Conservation (phyloP, 2,888 invertebrate genomes). For the Erpobdella octoculata region DNA sequence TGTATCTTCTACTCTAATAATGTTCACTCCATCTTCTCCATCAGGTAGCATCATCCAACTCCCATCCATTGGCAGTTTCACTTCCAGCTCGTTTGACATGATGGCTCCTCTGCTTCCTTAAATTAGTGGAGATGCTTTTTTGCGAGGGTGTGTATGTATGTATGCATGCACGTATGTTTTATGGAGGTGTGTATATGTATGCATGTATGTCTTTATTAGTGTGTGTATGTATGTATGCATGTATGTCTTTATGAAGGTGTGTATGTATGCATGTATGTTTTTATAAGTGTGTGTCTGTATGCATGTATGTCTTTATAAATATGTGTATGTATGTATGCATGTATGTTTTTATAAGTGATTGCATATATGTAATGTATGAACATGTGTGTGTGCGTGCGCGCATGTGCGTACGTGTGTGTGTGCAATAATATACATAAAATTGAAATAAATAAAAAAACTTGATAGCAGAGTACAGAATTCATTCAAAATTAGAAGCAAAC, state of each 20-base stretch:
- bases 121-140: no score
- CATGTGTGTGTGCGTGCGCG: background rate
- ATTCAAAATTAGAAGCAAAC: no score
- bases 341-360: background rate
- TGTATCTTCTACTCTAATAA: conserved; percentile 10
- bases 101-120: conserved; percentile 40
- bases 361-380: background rate
- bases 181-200: no score
- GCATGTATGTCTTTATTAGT: background rate
- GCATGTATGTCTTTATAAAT: no score
- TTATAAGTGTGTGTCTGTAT: no score
- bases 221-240: conserved; percentile 1
- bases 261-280: background rate
- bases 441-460: no score
- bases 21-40: conserved; percentile 34
- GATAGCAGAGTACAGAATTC: no score
- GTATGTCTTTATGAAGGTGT: background rate
- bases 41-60: conserved; percentile 45
- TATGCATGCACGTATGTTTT: background rate
- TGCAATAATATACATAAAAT: no score
- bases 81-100: conserved; percentile 50
- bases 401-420: no score
- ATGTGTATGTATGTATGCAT: conserved; percentile 1
- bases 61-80: conserved; percentile 46
- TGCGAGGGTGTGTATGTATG: no score